Evolutionary conservation across 1,140 invertebrate species (phyloP).

Genomic region (Drosophila kanapiae): DNA sequence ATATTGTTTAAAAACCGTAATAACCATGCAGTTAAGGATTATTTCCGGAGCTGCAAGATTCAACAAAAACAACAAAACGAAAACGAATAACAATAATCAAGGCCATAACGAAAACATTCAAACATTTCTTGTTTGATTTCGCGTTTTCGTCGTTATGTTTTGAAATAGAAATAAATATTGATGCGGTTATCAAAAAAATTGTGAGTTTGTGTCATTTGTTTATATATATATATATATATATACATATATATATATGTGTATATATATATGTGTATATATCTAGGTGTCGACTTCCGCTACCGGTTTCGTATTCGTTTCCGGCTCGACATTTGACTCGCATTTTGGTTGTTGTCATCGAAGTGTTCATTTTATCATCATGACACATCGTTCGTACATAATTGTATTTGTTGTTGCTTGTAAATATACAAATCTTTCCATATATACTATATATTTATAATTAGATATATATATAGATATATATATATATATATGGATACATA

Average conservation of each 20-base stretch:
- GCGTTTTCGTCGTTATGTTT: neutral
- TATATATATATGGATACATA: too few relatives aligned
- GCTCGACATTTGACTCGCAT: conserved; percentile 42
- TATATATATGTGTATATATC: neutral
- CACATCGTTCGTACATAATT: conserved; percentile 12
- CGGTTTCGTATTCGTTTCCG: conserved; percentile 1
- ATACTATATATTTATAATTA: conserved; percentile 31
- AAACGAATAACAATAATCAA: neutral
- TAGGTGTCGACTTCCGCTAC: conserved; percentile 8
- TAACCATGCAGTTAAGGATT: neutral
- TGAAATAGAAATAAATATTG: conserved; percentile 10
- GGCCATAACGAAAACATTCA: neutral
- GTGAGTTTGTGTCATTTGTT: neutral
- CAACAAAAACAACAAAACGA: neutral
- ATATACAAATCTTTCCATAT: conserved; percentile 68
- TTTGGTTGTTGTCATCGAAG: conserved; percentile 36
- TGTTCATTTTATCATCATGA: conserved; percentile 41
- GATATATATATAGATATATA: conserved; percentile 46
- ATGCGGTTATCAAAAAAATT: neutral
- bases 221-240: neutral
- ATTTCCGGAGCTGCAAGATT: neutral
- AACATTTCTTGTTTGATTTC: neutral
- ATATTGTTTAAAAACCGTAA: conserved; percentile 7
- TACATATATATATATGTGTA: too few relatives aligned
- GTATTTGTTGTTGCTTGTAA: conserved; percentile 64